Base-by-base conservation (phyloP, 2,888 invertebrate genomes). In the Apodemia hepburni region DNA sequence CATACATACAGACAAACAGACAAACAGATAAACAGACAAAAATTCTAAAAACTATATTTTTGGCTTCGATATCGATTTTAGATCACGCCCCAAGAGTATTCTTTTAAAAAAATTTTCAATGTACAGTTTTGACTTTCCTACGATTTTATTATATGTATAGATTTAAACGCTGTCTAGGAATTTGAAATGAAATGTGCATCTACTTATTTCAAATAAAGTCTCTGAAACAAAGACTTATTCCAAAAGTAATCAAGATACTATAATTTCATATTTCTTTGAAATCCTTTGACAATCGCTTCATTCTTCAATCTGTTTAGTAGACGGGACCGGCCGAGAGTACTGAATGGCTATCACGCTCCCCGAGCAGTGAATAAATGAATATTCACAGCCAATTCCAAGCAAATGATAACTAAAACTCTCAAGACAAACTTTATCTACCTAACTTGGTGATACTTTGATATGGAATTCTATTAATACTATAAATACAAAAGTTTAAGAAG, bases 261-360 rank as follows among this genome's bases (percentile, higher is more conserved):
- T 54, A 15, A 54, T 51, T 45, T 45, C n/a, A 51, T 11, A 51
- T 51, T 51, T 51, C 22, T 18, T 54, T 54, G 27, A 22, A 27
- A 27, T 54, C 54, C 54, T 54, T 54, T 54, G 54, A 54, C 54
- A 27, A 54, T 51, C 51, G 12, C 54, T 27, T 54, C 54, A 54
- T 54, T 54, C 27, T 27, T 15, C 15, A 54, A 54, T 54, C 54
- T 54, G 54, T 54, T 27, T 54, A 54, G 22, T 54, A 27, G 54
- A 54, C 22, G 15, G 27, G 15, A 54, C 22, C 27, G 54, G 12
- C 54, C 27, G 54, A 54, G 12, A 45, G 22, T 51, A 54, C 27
- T 42, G 42, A 45, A n/a, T 45, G 45, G 22, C 22, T 54, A 54
- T 27, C 54, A 15, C 18, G 6, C 54, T 54, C 54, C 27, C 54